Evolutionary conservation across 2,113 vertebrate genomes (phyloP).

Genomic region (Cyanoderma ruficeps): DNA sequence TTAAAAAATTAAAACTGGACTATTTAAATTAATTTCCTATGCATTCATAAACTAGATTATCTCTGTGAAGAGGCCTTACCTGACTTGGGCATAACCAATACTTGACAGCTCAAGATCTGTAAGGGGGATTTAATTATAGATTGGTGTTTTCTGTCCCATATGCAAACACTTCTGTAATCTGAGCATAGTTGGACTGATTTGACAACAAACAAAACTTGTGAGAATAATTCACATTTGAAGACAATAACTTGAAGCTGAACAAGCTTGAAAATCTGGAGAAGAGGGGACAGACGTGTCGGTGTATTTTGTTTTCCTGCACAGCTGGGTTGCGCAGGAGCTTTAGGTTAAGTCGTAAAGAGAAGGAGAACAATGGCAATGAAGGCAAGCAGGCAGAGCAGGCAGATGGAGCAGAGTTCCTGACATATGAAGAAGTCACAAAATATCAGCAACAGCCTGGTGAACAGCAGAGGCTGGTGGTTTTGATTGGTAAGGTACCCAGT

Average conservation of each 20-base stretch:
- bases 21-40: background rate
- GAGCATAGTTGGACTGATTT: background rate
- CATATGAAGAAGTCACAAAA: conserved; percentile 89
- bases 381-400: conserved; percentile 57
- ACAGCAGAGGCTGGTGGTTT: conserved; percentile 85
- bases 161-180: accelerated
- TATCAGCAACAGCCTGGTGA: conserved; percentile 84
- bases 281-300: background rate
- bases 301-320: conserved; percentile 4
- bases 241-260: background rate
- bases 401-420: conserved; percentile 76
- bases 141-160: background rate
- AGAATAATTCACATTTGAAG: background rate
- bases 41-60: background rate
- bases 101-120: background rate
- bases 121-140: background rate
- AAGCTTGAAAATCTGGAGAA: background rate
- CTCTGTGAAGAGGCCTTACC: background rate
- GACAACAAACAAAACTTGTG: accelerated
- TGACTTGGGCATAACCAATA: background rate
- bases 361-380: conserved; percentile 71
- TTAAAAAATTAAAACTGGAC: background rate
- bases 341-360: conserved; percentile 83
- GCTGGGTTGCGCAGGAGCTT: conserved; percentile 91
- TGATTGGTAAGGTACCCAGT: conserved; percentile 81